Percentiles rank a stretch among this genome's conserved stretches.
Evolutionary conservation across 2,888 invertebrate genomes (phyloP).

Genomic region (Bembecia ichneumoniformis): DNA sequence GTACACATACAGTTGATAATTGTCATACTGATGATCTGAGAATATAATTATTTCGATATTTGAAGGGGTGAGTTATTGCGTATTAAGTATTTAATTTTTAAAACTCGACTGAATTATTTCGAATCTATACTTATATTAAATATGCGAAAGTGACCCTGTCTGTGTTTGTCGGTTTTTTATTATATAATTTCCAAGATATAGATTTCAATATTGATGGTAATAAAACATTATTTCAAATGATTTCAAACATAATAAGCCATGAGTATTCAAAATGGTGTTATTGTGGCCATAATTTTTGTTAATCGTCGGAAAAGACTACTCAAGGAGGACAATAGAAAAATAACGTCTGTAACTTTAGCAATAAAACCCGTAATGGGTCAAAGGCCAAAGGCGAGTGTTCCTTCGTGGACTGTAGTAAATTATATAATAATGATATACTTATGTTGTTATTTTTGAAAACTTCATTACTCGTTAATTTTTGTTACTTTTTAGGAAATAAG

Average conservation of each 20-base stretch:
- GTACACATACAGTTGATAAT: too few relatives aligned
- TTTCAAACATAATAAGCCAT: too few relatives aligned
- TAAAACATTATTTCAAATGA: too few relatives aligned
- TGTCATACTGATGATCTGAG: too few relatives aligned
- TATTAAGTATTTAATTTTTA: slow-evolving; percentile 18
- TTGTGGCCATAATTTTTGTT: slow-evolving; percentile 34
- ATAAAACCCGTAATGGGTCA: slow-evolving; percentile 32
- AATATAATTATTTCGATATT: too few relatives aligned
- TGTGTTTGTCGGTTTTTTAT: too few relatives aligned
- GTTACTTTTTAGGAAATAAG: background rate
- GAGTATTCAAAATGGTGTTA: slow-evolving; percentile 2
- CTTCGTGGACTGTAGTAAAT: slow-evolving; percentile 18
- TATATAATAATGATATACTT: slow-evolving; percentile 23
- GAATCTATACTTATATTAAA: background rate
- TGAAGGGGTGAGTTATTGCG: slow-evolving; percentile 10
- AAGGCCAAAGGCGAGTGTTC: slow-evolving; percentile 28
- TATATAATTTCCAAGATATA: too few relatives aligned
- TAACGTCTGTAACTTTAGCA: slow-evolving; percentile 34
- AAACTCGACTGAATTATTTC: background rate
- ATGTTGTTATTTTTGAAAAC: slow-evolving; percentile 4
- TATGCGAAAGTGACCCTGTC: too few relatives aligned
- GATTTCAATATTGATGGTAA: too few relatives aligned
- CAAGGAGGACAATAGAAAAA: slow-evolving; percentile 30
- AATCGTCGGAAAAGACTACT: slow-evolving; percentile 25
- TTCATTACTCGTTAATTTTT: background rate